Evolutionary conservation across 2,797 vertebrate species (phyloP), one percentile per base, ranked within the genome.

Genomic region (Hylomyscus alleni): DNA sequence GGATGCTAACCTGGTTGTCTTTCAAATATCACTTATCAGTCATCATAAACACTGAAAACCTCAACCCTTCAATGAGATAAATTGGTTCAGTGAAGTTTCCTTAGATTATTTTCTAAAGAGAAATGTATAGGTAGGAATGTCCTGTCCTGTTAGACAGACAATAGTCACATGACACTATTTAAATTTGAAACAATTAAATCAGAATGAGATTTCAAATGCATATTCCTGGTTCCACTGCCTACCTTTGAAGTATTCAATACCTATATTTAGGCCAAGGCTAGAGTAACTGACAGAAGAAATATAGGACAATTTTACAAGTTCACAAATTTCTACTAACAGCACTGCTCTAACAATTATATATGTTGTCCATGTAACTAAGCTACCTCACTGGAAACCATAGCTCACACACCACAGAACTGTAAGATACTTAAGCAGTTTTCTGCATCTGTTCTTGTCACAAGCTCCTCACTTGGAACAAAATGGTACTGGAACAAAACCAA

Each of bases 141-240:
- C 11, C 19, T 76, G n/a, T 13, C 86, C 20, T 24, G 34, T 4
- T 54, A 31, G 10, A 26, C 11, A 75, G 56, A 44, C 12, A 24
- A n/a, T 13, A 47, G 11, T 77, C 62, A 81, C 1, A 8, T 3
- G 44, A 11, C 14, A 4, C 40, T 92, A 31, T 50, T 95, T 69
- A 84, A 90, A 65, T 85, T 34, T 76, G 22, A 93, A 82, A 78
- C 85, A 84, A 58, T 60, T 54, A 80, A 78, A 69, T 31, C 2
- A 15, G 50, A 87, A 50, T 20, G 4, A 84, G 81, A 62, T 50
- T 50, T 65, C 65, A 90, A 93, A 62, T 20, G 3, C 2, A 78
- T 62, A 52, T 72, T 29, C 14, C 88, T 60, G 13, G 7, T 56
- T 37, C 37, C 15, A 44, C 13, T 13, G 10, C 3, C 37, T 26